Base-by-base conservation (phyloP, 2,888 invertebrate species). In the Sinohyriopsis cumingii region DNA sequence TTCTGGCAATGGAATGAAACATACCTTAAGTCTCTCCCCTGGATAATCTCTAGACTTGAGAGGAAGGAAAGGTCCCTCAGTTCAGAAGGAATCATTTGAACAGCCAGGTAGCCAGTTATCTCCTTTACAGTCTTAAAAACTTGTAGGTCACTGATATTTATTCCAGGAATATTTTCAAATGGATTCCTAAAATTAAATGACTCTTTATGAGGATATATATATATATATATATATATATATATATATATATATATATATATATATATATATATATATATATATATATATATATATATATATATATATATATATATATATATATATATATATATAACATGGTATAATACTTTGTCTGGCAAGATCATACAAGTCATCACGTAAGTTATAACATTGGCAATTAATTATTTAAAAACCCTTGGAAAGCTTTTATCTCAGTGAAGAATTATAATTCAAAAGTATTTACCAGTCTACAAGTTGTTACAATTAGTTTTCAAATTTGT, bases 51-150 rank as follows among this genome's bases (percentile, higher is more conserved):
- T 82, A 99, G 91, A 88, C 98, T 98, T 60, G 96, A 89, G 88
- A 98, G 96, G 90, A 96, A 98, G 1, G 96, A 95, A 20, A 98
- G 92, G 88, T 95, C 95, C 76, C 93, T 95, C 87, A 98, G 97
- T 77, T 95, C 94, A 0, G 92, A 91, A 88, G 97, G 95, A 66
- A 94, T 93, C 0, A 95, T 97, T 90, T 98, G 97, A 66, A 98
- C 95, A 85, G 96, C 95, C 59, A 98, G 91, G 87, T 93, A 97
- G 0, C 97, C 98, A 0, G 97, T 97, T 68, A 98, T 95, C 91
- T 98, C 97, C 71, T 94, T 95, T 1, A 98, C 93, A 0, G 96
- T 96, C 79, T 95, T 95, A 89, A 98, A 96, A 0, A 96, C 95
- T 88, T 96, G 95, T 68, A 98, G 90, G 1, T 93, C 93, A 9